Evolutionary conservation across 1,140 invertebrate genomes (phyloP).

Genomic region (Lerema accius): DNA sequence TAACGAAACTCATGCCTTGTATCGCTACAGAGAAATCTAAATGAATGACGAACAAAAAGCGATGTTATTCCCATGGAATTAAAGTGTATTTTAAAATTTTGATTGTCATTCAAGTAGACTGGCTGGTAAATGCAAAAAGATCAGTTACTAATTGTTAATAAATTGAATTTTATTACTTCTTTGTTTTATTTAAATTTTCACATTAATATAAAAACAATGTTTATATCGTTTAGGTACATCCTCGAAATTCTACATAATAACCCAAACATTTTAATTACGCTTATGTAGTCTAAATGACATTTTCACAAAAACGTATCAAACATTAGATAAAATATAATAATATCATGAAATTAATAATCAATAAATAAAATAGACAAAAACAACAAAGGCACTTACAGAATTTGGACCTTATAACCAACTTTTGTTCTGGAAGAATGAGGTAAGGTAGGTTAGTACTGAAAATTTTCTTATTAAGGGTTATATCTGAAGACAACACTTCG

Average conservation of each 20-base stretch:
- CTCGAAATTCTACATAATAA: no score
- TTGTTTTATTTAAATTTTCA: conserved; percentile 50
- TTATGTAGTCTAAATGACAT: no score
- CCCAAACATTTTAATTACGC: no score
- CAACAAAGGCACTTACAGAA: no score
- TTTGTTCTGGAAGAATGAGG: background rate
- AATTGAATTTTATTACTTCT: conserved; percentile 69
- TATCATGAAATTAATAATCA: no score
- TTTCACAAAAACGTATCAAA: no score
- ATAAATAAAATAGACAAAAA: no score
- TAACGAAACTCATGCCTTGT: conserved; percentile 70
- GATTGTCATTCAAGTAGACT: conserved; percentile 28
- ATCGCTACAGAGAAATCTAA: conserved; percentile 40
- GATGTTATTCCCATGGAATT: conserved; percentile 28
- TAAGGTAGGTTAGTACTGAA: no score
- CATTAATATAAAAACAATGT: no score
- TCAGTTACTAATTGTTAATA: conserved; percentile 81
- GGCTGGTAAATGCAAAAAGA: conserved; percentile 41
- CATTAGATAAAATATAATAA: no score
- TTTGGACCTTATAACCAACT: no score
- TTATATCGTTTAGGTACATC: no score
- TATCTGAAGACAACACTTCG: conserved; percentile 61
- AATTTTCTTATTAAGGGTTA: conserved; percentile 46
- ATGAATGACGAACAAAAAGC: conserved; percentile 7
- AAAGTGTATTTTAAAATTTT: conserved; percentile 8